Percentiles rank a stretch among this genome's conserved stretches.
Evolutionary conservation across 2,888 invertebrate species (phyloP).

Genomic region (Mesorhabditis spiculigera): DNA sequence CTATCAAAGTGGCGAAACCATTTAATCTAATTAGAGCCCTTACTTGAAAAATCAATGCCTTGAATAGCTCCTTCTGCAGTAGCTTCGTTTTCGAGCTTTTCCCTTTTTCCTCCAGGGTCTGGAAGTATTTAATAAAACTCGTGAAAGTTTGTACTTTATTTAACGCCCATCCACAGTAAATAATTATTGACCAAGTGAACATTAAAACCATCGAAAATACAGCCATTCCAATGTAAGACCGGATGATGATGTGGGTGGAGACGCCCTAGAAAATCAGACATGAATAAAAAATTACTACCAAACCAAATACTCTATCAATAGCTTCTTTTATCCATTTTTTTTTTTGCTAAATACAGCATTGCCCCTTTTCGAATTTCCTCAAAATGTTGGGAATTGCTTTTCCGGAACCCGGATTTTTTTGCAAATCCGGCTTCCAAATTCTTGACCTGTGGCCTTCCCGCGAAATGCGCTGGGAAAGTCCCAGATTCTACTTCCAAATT

Average conservation of each 20-base stretch:
- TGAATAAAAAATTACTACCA: background rate
- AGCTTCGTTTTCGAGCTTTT: background rate
- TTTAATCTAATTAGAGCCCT: background rate
- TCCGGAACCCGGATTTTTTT: no score
- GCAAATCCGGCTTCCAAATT: background rate
- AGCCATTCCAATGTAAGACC: background rate
- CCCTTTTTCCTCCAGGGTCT: background rate
- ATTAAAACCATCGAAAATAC: background rate
- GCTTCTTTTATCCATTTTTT: no score
- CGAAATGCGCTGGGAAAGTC: no score
- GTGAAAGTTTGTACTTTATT: background rate
- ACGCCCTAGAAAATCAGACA: background rate
- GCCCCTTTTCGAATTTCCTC: no score
- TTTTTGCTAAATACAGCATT: no score
- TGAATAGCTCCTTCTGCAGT: constrained; percentile 2
- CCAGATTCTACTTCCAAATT: no score
- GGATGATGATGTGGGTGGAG: constrained; percentile 2
- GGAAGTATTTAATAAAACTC: background rate
- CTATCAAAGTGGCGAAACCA: background rate
- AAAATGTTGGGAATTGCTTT: no score
- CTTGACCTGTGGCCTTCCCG: background rate
- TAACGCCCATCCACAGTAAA: background rate
- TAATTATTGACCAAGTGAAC: background rate
- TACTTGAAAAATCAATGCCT: background rate
- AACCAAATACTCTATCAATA: background rate